A percentile compares a stretch with the other conserved stretches of the same genome.
Conservation (phyloP, 1,140 invertebrate species). For the Diachasmimorpha longicaudata region DNA sequence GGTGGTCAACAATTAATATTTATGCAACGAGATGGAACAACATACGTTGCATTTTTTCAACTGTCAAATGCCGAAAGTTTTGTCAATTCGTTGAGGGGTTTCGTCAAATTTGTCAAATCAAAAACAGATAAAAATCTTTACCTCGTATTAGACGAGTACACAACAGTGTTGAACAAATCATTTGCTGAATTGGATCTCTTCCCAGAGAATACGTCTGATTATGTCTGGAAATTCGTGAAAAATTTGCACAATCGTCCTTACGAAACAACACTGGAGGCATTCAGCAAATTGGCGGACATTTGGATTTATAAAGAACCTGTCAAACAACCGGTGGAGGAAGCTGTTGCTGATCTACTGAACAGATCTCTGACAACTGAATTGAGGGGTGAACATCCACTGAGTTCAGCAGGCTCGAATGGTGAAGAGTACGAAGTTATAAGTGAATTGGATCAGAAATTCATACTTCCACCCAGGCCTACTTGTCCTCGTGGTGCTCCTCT, state of each 20-base stretch:
- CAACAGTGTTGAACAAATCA: constrained; percentile 75
- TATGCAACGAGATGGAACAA: constrained; percentile 74
- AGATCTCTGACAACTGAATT: constrained; percentile 60
- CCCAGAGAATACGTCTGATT: constrained; percentile 71
- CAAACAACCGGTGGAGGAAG: constrained; percentile 61
- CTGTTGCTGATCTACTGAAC: constrained; percentile 67
- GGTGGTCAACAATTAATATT: constrained; percentile 75
- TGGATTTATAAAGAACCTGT: constrained; percentile 63
- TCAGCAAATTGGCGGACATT: constrained; percentile 83
- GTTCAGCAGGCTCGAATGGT: constrained; percentile 52
- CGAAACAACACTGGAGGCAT: constrained; percentile 80
- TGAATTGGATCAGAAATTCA: constrained; percentile 57
- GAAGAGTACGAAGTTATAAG: constrained; percentile 76
- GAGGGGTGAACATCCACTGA: constrained; percentile 43
- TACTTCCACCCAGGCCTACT: constrained; percentile 65
- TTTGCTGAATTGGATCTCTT: constrained; percentile 86
- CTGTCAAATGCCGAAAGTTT: constrained; percentile 83
- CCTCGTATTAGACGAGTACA: constrained; percentile 69
- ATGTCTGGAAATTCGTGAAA: constrained; percentile 73
- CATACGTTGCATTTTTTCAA: constrained; percentile 84
- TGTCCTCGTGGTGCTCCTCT: constrained; percentile 69
- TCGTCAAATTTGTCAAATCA: constrained; percentile 70
- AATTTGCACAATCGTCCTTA: constrained; percentile 79
- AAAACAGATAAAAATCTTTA: constrained; percentile 75
- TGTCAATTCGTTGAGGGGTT: constrained; percentile 69